Base-by-base conservation (phyloP, 2,888 invertebrate genomes). In the Suillia variegata region DNA sequence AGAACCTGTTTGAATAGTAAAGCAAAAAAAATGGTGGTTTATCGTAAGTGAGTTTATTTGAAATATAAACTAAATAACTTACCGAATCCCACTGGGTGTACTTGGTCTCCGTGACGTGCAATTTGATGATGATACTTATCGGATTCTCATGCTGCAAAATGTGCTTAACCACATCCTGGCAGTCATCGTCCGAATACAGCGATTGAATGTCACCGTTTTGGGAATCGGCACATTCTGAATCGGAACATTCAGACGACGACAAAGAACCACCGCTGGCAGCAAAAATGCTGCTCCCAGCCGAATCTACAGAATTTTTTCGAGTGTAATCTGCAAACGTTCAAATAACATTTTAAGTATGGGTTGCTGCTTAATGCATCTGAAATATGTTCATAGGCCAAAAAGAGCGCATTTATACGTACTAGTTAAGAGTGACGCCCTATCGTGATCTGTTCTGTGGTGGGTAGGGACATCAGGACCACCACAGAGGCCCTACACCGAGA, bases 401-500 rank as follows among this genome's bases (percentile, higher is more conserved):
- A 38, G 10, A 13, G 13, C 5, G 10, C 10, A 26, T 10, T 26
- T 26, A 6, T 26, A 60, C 69, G 70, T 74, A 82, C 82, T 80
- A 77, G 77, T 80, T 81, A 81, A 79, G 76, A 82, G 80, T 75
- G 82, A 81, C 76, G 82, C 81, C 82, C 82, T 82, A 82, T 82
- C 82, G 81, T 82, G 82, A 79, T 82, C 82, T 77, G 82, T 80
- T 82, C 82, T 82, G 81, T 82, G 82, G 82, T 82, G 75, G 79
- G 75, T 93, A 92, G 96, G 95, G 89, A 89, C 96, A 96, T 97
- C 97, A 98, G 96, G 96, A 97, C 93, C 96, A 96, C 82, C 82
- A 96, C 96, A 93, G 96, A 96, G 96, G 96, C 96, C 96, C 96
- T 88, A 94, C 92, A 84, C 95, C 96, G 92, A 96, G 93, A 91